phyloP scores from a whole-genome alignment of 2,888 invertebrate species.

The Cotesia congregata region DNA sequence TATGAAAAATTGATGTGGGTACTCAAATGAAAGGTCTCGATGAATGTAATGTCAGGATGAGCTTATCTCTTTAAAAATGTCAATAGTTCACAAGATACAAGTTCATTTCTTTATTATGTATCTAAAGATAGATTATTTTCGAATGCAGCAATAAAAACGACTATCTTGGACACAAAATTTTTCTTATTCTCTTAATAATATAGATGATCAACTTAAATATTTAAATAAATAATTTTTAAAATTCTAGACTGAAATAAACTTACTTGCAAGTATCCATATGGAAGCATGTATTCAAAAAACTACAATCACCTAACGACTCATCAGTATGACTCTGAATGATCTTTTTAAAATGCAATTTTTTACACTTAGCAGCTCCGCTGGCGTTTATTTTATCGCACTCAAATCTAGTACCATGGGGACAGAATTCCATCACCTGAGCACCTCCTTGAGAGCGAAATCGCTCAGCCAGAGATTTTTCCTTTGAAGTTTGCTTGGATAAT shows the following conservation, averaged over 20 bases:
- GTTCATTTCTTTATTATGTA: too few relatives aligned
- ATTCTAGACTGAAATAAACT: slow-evolving; percentile 43
- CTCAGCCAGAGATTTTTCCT: slow-evolving; percentile 95
- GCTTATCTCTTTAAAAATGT: too few relatives aligned
- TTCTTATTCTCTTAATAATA: too few relatives aligned
- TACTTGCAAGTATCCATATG: slow-evolving; percentile 99
- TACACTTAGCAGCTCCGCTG: slow-evolving; percentile 74
- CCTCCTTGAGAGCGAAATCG: slow-evolving; percentile 96
- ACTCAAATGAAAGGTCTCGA: too few relatives aligned
- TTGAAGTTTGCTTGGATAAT: slow-evolving; percentile 95
- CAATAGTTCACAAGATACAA: too few relatives aligned
- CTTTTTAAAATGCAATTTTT: slow-evolving; percentile 95
- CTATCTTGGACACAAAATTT: too few relatives aligned
- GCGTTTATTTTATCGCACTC: slow-evolving; percentile 78
- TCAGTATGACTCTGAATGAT: slow-evolving; percentile 97
- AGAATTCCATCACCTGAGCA: slow-evolving; percentile 94
- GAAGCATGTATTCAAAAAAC: slow-evolving; percentile 97
- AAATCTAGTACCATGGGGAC: slow-evolving; percentile 92
- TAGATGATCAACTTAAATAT: neutral
- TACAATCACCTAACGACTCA: slow-evolving; percentile 95
- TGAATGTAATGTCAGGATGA: too few relatives aligned
- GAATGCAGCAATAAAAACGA: too few relatives aligned
- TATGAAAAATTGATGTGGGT: too few relatives aligned
- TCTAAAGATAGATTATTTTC: too few relatives aligned
- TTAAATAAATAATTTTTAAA: neutral